phyloP scores from a whole-genome alignment of 2,888 invertebrate species.

The Panzeria rudis region DNA sequence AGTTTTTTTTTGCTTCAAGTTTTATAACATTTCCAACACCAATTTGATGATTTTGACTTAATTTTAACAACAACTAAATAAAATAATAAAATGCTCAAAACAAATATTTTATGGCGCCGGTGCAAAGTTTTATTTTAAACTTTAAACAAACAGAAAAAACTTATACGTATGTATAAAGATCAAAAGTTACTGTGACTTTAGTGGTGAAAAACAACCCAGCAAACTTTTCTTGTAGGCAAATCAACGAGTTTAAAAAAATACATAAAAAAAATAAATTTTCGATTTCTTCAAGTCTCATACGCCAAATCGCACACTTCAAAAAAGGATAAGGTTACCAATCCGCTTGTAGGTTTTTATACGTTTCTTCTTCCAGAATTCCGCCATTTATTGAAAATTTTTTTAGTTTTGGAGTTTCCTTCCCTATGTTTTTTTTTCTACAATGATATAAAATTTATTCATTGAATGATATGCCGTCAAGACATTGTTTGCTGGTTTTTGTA shows the following conservation, averaged over 20 bases:
- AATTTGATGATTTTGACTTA: constrained; percentile 66
- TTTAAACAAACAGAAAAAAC: constrained; percentile 10
- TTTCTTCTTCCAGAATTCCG: too few relatives aligned
- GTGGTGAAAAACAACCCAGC: background rate
- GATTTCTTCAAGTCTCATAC: too few relatives aligned
- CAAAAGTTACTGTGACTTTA: constrained; percentile 52
- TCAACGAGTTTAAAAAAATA: too few relatives aligned
- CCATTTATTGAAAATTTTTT: too few relatives aligned
- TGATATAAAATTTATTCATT: too few relatives aligned
- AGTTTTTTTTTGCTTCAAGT: constrained; percentile 19
- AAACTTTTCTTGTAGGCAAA: background rate
- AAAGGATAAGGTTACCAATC: too few relatives aligned
- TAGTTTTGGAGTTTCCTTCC: too few relatives aligned
- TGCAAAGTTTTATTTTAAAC: constrained; percentile 41
- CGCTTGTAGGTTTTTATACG: too few relatives aligned
- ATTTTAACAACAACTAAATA: constrained; percentile 48
- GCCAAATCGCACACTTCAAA: too few relatives aligned
- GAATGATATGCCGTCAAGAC: too few relatives aligned
- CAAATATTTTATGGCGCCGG: constrained; percentile 69
- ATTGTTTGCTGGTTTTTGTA: constrained; percentile 29
- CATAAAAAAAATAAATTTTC: too few relatives aligned
- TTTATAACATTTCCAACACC: constrained; percentile 61
- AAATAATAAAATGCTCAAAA: constrained; percentile 49
- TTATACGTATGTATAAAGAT: constrained; percentile 28
- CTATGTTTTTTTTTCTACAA: too few relatives aligned